Evolutionary conservation across 2,113 vertebrate species (phyloP), one percentile per base, ranked within the genome.

Genomic region (Nesoenas mayeri): DNA sequence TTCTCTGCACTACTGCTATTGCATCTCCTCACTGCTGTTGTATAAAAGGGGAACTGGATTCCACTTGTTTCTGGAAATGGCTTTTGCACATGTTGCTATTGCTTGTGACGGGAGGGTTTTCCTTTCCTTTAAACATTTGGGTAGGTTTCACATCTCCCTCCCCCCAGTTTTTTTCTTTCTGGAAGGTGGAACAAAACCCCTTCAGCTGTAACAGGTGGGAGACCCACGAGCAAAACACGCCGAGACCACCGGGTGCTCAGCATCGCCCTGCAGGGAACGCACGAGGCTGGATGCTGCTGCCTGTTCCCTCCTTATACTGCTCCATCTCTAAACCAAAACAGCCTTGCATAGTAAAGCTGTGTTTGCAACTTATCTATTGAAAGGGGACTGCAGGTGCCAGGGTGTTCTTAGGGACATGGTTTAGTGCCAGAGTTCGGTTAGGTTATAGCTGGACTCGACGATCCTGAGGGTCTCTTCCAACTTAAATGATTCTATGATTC

Each of bases 71-170:
- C 98, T 94, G 88, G 91, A 70, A 93, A 96, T 92, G 21, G 56
- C 96, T 97, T 98, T 98, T 97, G 91, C 98, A 98, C 94, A 85
- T 97, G 98, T 97, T 97, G 97, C 48, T 65, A 5, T 69, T 69
- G 54, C 66, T 94, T 47, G 22, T 58, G 71, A 36, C 0, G 12
- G 54, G 25, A 61, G 67, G 74, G 29, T 36, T 93, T 91, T 53
- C 54, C 79, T 88, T 73, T 44, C 85, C 38, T 91, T 88, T 91
- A 84, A 92, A 65, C 62, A 29, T 62, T 47, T 40, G 88, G 44
- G 54, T 62, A 48, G 85, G 87, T 96, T 96, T 95, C 88, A 83
- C 20, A 29, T 88, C 92, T 84, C 89, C 51, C 34, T 96, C 38
- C 64, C 60, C 51, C 28, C 28, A 42, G 29, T 25, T 92, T 89